A percentile compares a stretch with the other conserved stretches of the same genome.
phyloP scores from a whole-genome alignment of 37 sponge, comb jelly and placozoan genomes.

The Axinella damicornis region DNA sequence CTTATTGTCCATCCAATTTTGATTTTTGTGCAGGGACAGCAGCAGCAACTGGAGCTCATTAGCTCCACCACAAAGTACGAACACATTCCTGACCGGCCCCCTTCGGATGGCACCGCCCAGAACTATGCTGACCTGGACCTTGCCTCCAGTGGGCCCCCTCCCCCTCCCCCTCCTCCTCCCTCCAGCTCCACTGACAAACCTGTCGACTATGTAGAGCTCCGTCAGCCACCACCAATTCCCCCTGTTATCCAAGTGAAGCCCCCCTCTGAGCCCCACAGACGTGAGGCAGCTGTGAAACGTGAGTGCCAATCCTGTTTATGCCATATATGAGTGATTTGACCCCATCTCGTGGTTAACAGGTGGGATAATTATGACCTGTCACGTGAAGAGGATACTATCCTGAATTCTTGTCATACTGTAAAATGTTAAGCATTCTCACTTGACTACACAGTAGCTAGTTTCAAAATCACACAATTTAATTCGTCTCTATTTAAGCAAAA shows the following conservation, averaged over 20 bases:
- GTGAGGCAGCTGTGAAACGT: too few relatives aligned
- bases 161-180: conserved; percentile 2
- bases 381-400: too few relatives aligned
- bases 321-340: not conserved
- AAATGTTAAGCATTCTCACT: too few relatives aligned
- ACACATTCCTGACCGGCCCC: not conserved
- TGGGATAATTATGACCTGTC: too few relatives aligned
- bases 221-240: not conserved
- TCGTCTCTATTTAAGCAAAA: too few relatives aligned
- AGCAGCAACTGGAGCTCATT: not conserved
- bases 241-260: not conserved
- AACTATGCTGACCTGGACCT: not conserved
- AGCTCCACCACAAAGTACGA: conserved; percentile 4
- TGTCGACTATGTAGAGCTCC: not conserved
- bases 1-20: too few relatives aligned
- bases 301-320: not conserved
- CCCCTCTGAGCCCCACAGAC: not conserved
- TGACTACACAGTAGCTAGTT: too few relatives aligned
- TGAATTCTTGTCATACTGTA: too few relatives aligned
- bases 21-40: too few relatives aligned
- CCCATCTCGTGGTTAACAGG: not conserved
- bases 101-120: not conserved
- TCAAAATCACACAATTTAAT: too few relatives aligned
- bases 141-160: not conserved
- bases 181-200: not conserved